Conservation (phyloP, 2,797 vertebrate genomes). For the Lepidocolaptes lacrymiger region DNA sequence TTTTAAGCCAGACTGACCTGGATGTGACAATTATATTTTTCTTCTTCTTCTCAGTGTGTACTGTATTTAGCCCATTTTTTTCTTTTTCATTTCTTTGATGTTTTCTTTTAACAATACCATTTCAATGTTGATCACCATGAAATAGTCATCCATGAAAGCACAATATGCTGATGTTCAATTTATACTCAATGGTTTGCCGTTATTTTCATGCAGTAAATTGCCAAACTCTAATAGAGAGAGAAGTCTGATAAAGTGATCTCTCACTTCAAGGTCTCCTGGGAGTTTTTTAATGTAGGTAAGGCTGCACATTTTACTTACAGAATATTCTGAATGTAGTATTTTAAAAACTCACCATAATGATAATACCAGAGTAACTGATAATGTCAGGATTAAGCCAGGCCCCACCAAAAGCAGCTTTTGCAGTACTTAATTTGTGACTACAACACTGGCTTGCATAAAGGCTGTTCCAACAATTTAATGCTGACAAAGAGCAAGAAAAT, state of each 20-base stretch:
- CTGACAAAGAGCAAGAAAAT: not conserved
- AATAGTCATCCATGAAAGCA: constrained; percentile 29
- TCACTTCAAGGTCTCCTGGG: constrained; percentile 45
- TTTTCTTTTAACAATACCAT: constrained; percentile 41
- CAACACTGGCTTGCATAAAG: not conserved
- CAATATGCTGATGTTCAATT: constrained; percentile 50
- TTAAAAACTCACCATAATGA: not conserved
- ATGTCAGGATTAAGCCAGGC: not conserved
- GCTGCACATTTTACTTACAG: constrained; percentile 11
- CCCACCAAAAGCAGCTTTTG: not conserved
- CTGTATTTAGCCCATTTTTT: not conserved
- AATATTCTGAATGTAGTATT: constrained; percentile 5
- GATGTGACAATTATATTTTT: not conserved
- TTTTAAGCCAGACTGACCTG: constrained; percentile 30
- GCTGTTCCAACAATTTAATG: not conserved
- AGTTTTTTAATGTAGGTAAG: constrained; percentile 40
- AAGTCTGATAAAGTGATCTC: constrained; percentile 51
- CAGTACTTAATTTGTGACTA: not conserved
- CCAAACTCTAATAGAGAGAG: constrained; percentile 26
- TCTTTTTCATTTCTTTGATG: constrained; percentile 2
- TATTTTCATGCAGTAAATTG: constrained; percentile 57
- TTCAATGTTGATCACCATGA: constrained; percentile 49
- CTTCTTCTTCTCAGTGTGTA: not conserved
- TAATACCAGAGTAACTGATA: not conserved
- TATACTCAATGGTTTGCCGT: constrained; percentile 48